These are phyloP conservation scores for Tringa solitaria DNA, from an alignment of 2,113 vertebrate genomes.

Conservation along the genomic window DNA sequence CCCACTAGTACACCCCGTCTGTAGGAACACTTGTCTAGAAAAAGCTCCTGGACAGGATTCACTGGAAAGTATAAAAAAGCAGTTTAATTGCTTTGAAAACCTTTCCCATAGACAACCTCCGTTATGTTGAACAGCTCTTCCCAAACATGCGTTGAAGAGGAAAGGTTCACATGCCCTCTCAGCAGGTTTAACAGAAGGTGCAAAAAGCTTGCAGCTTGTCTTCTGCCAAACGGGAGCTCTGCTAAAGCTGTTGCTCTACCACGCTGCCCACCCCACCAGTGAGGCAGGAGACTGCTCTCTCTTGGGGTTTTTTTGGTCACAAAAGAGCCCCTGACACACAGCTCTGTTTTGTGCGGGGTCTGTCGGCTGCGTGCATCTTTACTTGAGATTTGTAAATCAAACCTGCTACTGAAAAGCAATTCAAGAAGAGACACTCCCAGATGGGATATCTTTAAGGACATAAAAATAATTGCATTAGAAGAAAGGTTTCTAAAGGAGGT, in stretches of 20 bases:
- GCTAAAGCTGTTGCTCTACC: not conserved
- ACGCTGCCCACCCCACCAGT: not conserved
- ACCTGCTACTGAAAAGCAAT: not conserved
- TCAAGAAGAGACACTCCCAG: not conserved
- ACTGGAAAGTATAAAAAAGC: not conserved
- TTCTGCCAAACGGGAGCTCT: not conserved
- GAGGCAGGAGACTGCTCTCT: not conserved
- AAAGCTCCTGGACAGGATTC: not conserved
- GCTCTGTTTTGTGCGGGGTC: not conserved
- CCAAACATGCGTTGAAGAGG: not conserved
- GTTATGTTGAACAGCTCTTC: not conserved
- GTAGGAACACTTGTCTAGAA: not conserved
- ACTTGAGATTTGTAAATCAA: not conserved
- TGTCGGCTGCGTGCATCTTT: rapidly evolving
- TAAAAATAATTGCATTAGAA: not conserved
- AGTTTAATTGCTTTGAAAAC: not conserved
- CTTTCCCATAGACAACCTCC: not conserved
- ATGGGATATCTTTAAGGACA: not conserved
- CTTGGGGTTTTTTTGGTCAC: not conserved
- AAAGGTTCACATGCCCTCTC: not conserved
- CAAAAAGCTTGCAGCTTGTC: not conserved
- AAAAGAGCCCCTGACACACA: not conserved
- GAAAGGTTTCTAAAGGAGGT: constrained; percentile 1
- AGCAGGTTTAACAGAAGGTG: not conserved
- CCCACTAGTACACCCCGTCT: not conserved